These are phyloP conservation scores for Phalloptychus januarius DNA, from an alignment of 2,797 vertebrate genomes.

Conservation along the genomic window DNA sequence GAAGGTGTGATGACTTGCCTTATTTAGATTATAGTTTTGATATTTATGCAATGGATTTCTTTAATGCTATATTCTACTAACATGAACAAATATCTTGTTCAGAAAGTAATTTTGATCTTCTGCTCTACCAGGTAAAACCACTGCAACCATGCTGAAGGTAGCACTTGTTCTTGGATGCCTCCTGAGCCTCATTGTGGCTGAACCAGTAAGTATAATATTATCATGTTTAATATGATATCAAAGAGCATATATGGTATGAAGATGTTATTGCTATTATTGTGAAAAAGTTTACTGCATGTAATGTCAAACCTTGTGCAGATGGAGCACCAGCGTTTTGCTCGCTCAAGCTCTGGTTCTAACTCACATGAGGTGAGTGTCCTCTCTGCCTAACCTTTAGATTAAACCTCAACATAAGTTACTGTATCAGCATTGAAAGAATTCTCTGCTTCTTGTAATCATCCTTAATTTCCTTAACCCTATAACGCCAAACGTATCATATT, in stretches of 20 bases:
- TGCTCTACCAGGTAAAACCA: not conserved
- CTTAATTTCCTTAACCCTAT: no score
- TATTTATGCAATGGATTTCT: no score
- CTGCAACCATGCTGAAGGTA: not conserved
- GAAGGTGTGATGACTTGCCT: not conserved
- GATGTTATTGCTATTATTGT: not conserved
- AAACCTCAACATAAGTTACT: no score
- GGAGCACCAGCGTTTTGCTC: conserved; percentile 1
- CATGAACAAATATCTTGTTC: no score
- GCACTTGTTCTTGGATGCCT: conserved; percentile 31
- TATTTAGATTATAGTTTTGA: not conserved
- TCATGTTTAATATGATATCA: not conserved
- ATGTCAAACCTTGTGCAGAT: not conserved
- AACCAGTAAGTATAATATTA: not conserved
- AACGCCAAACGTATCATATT: no score
- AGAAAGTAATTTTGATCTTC: not conserved
- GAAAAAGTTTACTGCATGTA: not conserved
- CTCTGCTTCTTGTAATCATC: no score
- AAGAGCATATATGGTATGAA: not conserved
- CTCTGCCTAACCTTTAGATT: no score
- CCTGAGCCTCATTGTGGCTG: conserved; percentile 33
- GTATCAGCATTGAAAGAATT: no score
- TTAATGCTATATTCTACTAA: no score
- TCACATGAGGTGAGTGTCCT: not conserved
- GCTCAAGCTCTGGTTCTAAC: not conserved